Base-by-base conservation (phyloP, 1,140 invertebrate genomes). In the Agrilus planipennis region DNA sequence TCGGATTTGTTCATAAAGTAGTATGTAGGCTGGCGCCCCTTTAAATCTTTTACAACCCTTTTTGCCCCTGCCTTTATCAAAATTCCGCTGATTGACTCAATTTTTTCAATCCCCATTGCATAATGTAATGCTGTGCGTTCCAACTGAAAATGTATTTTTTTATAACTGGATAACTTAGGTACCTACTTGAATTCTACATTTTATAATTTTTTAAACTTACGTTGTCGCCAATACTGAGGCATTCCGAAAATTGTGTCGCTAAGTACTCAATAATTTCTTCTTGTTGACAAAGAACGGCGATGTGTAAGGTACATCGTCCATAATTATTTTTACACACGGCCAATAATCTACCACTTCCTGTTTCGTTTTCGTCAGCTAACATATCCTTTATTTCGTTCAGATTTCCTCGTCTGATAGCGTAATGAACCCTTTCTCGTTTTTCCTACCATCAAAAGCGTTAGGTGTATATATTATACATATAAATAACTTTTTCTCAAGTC, bases 1-100 rank as follows among this genome's bases (percentile, higher is more conserved):
- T 90, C 87, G 7, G 82, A 79, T 63, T 88, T 87, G 54, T 90
- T 89, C 73, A 90, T 85, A 54, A 87, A 91, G 59, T 90, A 92
- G 61, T 88, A 90, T n/a, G 81, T 84, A 1, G 87, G 84, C 55
- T 89, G 84, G 34, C 86, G 72, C 39, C 84, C 86, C 70, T 84
- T 87, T 57, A 91, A 67, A 67, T 92, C 89, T 61, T 89, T 89
- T 2, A 79, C 64, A 1, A 81, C 75, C 36, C 86, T 69, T 56
- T 84, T 83, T 16, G 86, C 84, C 11, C 88, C 88, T 1, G 79
- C 75, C 56, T 81, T 75, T 16, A 89, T 86, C 1, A 90, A 64
- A 35, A 89, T 76, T 37, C 73, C 71, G 50, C 82, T 88, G 11
- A 89, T 64, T 2, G 72, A 70, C 63, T 90, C 86, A 25, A 89